Evolutionary conservation across 2,113 vertebrate species (phyloP).

Genomic region (Callionymus lyra): DNA sequence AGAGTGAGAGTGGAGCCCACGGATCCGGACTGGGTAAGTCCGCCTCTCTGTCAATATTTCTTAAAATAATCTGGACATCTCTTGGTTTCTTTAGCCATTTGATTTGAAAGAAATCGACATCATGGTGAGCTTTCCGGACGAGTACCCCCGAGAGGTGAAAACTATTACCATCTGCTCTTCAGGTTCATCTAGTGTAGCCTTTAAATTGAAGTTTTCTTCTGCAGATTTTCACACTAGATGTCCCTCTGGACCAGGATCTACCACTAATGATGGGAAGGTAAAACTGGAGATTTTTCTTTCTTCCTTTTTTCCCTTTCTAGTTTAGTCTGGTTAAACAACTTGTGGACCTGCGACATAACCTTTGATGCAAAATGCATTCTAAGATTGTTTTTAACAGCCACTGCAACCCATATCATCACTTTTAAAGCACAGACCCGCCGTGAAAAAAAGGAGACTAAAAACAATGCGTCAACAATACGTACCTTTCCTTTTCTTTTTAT

Average conservation of each 20-base stretch:
- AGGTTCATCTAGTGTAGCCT: background rate
- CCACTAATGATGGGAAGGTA: slow-evolving; percentile 70
- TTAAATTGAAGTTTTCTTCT: background rate
- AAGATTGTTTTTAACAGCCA: too few species aligned
- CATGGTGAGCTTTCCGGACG: slow-evolving; percentile 74
- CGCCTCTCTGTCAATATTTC: too few species aligned
- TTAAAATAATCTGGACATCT: background rate
- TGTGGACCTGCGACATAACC: too few species aligned
- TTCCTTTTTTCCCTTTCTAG: too few species aligned
- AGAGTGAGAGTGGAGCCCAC: slow-evolving; percentile 58
- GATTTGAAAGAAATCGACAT: slow-evolving; percentile 71
- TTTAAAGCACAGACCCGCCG: too few species aligned
- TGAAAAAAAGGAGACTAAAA: too few species aligned
- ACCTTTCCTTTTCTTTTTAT: background rate
- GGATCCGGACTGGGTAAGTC: slow-evolving; percentile 74
- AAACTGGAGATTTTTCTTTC: too few species aligned
- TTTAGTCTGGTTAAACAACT: too few species aligned
- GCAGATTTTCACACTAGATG: slow-evolving; percentile 68
- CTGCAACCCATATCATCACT: too few species aligned
- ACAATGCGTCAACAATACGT: background rate
- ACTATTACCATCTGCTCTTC: background rate
- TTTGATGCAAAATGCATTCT: too few species aligned
- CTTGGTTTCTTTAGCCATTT: slow-evolving; percentile 62
- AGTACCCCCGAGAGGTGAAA: slow-evolving; percentile 70
- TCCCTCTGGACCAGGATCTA: slow-evolving; percentile 70